Conservation (phyloP, 2,113 vertebrate genomes). For the Campylomormyrus numenius region DNA sequence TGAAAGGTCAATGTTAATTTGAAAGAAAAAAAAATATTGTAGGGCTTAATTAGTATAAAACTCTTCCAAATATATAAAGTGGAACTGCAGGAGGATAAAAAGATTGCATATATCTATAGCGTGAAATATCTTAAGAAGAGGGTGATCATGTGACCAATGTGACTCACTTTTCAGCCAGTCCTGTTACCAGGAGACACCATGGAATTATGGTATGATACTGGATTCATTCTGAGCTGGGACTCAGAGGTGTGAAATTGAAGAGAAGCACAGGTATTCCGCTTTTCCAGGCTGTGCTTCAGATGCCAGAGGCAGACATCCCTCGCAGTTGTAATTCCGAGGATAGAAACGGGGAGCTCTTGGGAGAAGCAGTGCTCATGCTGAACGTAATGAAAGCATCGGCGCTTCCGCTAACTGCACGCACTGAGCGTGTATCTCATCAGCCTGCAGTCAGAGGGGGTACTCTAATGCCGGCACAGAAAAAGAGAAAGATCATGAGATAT, state of each 20-base stretch:
- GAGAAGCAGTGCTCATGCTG: constrained; percentile 39
- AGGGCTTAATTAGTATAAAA: neutral
- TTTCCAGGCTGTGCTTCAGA: constrained; percentile 38
- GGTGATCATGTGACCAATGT: constrained; percentile 56
- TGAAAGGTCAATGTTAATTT: neutral
- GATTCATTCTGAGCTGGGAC: constrained; percentile 38
- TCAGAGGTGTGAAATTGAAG: constrained; percentile 19
- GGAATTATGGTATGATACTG: constrained; percentile 56
- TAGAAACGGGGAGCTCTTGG: constrained; percentile 42
- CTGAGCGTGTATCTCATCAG: constrained; percentile 30
- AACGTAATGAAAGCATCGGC: constrained; percentile 37
- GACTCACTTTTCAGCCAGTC: constrained; percentile 55
- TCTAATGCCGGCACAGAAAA: constrained; percentile 34
- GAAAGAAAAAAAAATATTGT: neutral
- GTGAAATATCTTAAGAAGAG: constrained; percentile 35
- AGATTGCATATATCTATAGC: neutral
- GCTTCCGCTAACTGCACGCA: constrained; percentile 20
- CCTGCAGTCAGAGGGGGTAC: constrained; percentile 64
- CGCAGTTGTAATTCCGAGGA: neutral
- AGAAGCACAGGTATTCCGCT: constrained; percentile 25
- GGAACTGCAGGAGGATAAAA: neutral
- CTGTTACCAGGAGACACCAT: constrained; percentile 49
- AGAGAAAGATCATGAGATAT: constrained; percentile 63
- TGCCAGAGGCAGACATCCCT: constrained; percentile 41
- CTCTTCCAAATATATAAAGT: neutral